Evolutionary conservation across 2,888 invertebrate genomes (phyloP).

Genomic region (Subacronicta megacephala): DNA sequence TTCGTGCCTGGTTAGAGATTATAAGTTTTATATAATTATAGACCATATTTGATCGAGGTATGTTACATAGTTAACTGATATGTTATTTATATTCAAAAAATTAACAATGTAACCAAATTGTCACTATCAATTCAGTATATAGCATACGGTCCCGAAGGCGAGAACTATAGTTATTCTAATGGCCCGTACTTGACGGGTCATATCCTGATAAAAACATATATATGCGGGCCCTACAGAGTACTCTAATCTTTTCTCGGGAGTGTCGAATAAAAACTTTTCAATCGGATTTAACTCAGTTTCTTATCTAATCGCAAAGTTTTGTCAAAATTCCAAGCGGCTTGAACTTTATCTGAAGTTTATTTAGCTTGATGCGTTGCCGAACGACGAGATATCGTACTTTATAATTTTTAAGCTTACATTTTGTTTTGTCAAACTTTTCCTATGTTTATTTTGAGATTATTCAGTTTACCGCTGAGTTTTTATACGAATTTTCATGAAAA

Average conservation of each 20-base stretch:
- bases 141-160: too few species aligned
- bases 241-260: slow-evolving; percentile 76
- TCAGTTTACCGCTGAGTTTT: not conserved
- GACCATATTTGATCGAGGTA: too few species aligned
- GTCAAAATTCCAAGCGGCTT: slow-evolving; percentile 76
- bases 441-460: slow-evolving; percentile 4
- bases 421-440: slow-evolving; percentile 12
- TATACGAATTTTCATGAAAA: too few species aligned
- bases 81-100: too few species aligned
- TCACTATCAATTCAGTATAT: too few species aligned
- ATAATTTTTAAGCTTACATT: slow-evolving; percentile 40
- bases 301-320: slow-evolving; percentile 82
- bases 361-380: slow-evolving; percentile 39
- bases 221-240: slow-evolving; percentile 36
- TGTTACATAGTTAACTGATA: too few species aligned
- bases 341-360: slow-evolving; percentile 61
- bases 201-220: not conserved
- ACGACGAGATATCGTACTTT: slow-evolving; percentile 48
- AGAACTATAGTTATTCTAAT: too few species aligned
- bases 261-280: slow-evolving; percentile 80
- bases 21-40: too few species aligned
- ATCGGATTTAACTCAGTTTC: slow-evolving; percentile 80
- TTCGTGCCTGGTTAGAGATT: too few species aligned
- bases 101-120: too few species aligned
- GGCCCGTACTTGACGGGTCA: not conserved